These are phyloP conservation scores for Cantharis lateralis DNA, from an alignment of 2,888 invertebrate genomes.

Conservation along the genomic window DNA sequence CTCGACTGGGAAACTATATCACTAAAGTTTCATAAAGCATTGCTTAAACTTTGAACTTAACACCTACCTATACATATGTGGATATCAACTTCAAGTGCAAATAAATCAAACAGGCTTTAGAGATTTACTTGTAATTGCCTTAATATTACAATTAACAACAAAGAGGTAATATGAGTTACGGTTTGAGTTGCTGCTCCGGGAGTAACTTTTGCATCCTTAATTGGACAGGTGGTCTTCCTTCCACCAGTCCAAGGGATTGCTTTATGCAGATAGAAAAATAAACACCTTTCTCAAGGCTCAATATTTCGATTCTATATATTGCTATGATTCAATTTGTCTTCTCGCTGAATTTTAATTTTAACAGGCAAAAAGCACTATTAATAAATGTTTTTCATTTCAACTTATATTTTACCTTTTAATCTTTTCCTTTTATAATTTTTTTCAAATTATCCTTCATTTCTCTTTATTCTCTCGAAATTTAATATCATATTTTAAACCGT, in stretches of 20 bases:
- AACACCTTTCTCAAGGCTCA: no score
- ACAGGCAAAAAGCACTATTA: no score
- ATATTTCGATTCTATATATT: no score
- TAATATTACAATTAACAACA: neutral
- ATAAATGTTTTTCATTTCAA: no score
- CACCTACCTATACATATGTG: constrained; percentile 14
- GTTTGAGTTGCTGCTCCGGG: neutral
- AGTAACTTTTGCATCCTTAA: neutral
- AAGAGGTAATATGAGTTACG: neutral
- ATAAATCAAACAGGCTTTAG: neutral
- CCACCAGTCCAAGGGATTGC: neutral
- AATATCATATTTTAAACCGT: no score
- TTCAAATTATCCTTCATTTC: no score
- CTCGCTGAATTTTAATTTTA: no score
- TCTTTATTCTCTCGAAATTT: no score
- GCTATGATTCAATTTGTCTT: no score
- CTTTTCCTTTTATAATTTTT: no score
- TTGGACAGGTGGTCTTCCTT: neutral
- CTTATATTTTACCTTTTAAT: no score
- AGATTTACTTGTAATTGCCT: neutral
- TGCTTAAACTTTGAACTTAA: constrained; percentile 13
- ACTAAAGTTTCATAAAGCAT: constrained; percentile 10
- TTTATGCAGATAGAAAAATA: neutral
- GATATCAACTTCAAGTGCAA: neutral
- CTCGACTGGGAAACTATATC: constrained; percentile 8